Conservation (phyloP, 2,797 vertebrate species). For the Spizella passerina region DNA sequence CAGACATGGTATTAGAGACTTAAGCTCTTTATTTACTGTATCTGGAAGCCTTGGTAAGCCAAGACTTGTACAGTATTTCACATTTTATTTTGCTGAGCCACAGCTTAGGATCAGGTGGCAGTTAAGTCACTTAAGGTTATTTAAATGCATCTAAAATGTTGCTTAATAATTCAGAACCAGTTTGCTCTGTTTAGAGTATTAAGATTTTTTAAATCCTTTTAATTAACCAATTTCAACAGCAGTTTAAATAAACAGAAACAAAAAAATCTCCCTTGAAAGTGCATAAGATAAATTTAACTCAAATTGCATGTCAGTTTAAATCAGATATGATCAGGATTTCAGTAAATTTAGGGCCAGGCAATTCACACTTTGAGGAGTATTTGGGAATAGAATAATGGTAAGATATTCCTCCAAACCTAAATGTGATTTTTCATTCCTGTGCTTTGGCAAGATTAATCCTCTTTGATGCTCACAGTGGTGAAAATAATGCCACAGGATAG, state of each 20-base stretch:
- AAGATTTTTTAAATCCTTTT: constrained; percentile 79
- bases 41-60: constrained; percentile 73
- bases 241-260: constrained; percentile 75
- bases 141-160: constrained; percentile 80
- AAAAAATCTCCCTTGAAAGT: constrained; percentile 60
- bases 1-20: constrained; percentile 57
- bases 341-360: neutral
- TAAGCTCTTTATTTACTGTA: constrained; percentile 82
- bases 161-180: constrained; percentile 83
- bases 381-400: neutral
- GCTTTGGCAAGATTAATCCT: neutral
- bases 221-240: constrained; percentile 80
- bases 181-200: constrained; percentile 81
- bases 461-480: neutral
- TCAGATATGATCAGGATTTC: neutral
- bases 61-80: constrained; percentile 77
- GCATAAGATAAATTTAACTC: constrained; percentile 54
- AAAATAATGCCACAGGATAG: neutral
- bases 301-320: constrained; percentile 35
- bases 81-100: constrained; percentile 77
- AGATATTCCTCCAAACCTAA: neutral
- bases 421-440: neutral
- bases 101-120: constrained; percentile 80
- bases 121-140: constrained; percentile 82
- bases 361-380: neutral